Percentiles rank a stretch among this genome's conserved stretches.
phyloP scores from a whole-genome alignment of 2,797 vertebrate species.

The Sebastes oblongus region DNA sequence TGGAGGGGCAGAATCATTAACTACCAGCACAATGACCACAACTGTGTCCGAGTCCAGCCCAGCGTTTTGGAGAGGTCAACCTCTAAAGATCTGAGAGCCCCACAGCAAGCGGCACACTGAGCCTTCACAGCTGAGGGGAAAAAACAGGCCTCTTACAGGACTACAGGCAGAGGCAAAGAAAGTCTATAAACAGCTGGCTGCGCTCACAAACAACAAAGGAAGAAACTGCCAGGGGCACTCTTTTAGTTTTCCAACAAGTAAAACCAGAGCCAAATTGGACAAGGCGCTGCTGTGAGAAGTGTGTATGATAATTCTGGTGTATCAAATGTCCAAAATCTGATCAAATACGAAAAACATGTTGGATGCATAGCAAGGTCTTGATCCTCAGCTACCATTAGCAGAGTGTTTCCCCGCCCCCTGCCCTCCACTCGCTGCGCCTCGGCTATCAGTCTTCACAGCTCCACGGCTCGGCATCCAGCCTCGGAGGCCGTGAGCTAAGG shows the following conservation, averaged over 20 bases:
- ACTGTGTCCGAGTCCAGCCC: slow-evolving; percentile 76
- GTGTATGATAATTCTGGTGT: slow-evolving; percentile 10
- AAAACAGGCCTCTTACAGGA: slow-evolving; percentile 37
- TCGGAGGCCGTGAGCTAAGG: slow-evolving; percentile 6
- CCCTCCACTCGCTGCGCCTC: neutral
- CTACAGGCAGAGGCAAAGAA: slow-evolving; percentile 32
- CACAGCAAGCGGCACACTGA: slow-evolving; percentile 31
- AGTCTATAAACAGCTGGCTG: slow-evolving; percentile 62
- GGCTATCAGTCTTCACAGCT: slow-evolving; percentile 18
- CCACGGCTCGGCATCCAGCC: slow-evolving; percentile 2
- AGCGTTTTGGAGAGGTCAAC: slow-evolving; percentile 71
- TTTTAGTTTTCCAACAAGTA: slow-evolving; percentile 39
- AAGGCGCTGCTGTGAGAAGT: neutral
- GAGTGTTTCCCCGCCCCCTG: neutral
- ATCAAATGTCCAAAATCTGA: slow-evolving; percentile 25
- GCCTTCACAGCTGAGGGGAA: slow-evolving; percentile 34
- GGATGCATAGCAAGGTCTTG: neutral
- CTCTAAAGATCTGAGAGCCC: slow-evolving; percentile 59
- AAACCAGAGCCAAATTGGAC: slow-evolving; percentile 39
- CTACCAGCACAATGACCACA: slow-evolving; percentile 73
- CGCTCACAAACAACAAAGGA: slow-evolving; percentile 53
- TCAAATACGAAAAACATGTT: slow-evolving; percentile 11
- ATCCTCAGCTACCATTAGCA: slow-evolving; percentile 11
- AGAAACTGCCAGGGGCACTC: slow-evolving; percentile 26
- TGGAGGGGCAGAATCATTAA: slow-evolving; percentile 77